A percentile compares a stretch with the other conserved stretches of the same genome.
phyloP scores from a whole-genome alignment of 2,797 vertebrate genomes.

The Petrocephalus schoutedeni region DNA sequence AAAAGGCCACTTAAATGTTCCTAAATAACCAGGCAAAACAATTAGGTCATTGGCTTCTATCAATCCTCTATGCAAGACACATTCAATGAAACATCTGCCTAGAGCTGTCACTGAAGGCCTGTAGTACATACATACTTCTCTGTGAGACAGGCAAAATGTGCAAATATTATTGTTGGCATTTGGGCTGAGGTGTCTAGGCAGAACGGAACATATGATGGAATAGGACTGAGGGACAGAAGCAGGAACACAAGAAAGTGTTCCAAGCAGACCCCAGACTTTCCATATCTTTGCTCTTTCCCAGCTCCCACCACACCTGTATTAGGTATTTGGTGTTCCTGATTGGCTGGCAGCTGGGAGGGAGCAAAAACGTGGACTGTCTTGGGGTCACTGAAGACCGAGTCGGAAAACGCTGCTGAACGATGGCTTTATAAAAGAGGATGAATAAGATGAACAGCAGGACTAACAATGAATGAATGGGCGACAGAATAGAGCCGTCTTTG shows the following conservation, averaged over 20 bases:
- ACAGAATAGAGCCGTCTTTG: not conserved
- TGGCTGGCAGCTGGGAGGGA: not conserved
- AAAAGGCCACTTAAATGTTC: not conserved
- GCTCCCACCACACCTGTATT: not conserved
- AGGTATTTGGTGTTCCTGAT: not conserved
- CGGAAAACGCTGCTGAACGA: no score
- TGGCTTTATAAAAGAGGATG: not conserved
- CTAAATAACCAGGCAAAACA: not conserved
- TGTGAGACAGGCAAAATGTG: not conserved
- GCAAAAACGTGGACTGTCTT: not conserved
- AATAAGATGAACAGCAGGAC: no score
- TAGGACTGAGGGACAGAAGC: not conserved
- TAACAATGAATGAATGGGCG: not conserved
- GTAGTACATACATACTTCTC: not conserved
- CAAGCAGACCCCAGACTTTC: not conserved
- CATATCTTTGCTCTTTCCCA: not conserved
- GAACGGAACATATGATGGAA: not conserved
- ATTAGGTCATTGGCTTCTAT: not conserved
- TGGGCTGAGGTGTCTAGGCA: not conserved
- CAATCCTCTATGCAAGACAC: not conserved
- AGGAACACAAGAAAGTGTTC: not conserved
- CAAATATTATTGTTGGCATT: not conserved
- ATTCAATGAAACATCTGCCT: not conserved
- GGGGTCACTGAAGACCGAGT: not conserved
- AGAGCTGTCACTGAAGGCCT: not conserved